Base-by-base conservation (phyloP, 2,888 invertebrate species). In the Pheosia tremula region DNA sequence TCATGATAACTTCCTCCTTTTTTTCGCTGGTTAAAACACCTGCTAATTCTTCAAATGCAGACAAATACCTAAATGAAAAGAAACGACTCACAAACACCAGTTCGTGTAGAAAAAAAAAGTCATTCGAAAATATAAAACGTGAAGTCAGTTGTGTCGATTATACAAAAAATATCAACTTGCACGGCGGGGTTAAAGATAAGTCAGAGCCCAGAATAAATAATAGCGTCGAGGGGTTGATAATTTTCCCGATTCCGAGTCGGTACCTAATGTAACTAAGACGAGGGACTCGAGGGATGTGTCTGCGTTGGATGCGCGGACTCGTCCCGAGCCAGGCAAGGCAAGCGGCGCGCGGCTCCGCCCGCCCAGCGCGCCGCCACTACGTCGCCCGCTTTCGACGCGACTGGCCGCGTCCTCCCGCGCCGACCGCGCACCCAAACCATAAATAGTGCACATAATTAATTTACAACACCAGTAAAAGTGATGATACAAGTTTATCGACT, bases 401-500 rank as follows among this genome's bases (percentile, higher is more conserved):
- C 75, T 80, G 86, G 90, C 87, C 93, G 93, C 84, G 83, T 84
- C 78, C 77, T 64, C 56, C 64, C 72, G 76, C 69, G 61, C 72
- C 66, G 36, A 53, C 53, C 70, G 71, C 76, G 72, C 79, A 72
- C 79, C 77, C 74, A 70, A 74, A 77, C 79, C 82, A 85, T 85
- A 84, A 82, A 81, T 80, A 89, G 90, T 89, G 86, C 84, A 85
- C 86, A 88, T 87, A 86, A 92, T 90, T 90, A 91, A 90, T 91
- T 90, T 90, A 91, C 85, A 89, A 88, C 90, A 85, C 81, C 85
- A 90, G 88, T 91, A 89, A 90, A 89, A 91, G 93, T 93, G 93
- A 93, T 93, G 89, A 91, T 91, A 90, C 87, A 81, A 87, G 90
- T 91, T 92, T 90, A 91, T 91, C 88, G 90, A 89, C 93, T 84